Evolutionary conservation across 2,113 vertebrate genomes (phyloP), one percentile per base, ranked within the genome.

Genomic region (Phyllostomus discolor): DNA sequence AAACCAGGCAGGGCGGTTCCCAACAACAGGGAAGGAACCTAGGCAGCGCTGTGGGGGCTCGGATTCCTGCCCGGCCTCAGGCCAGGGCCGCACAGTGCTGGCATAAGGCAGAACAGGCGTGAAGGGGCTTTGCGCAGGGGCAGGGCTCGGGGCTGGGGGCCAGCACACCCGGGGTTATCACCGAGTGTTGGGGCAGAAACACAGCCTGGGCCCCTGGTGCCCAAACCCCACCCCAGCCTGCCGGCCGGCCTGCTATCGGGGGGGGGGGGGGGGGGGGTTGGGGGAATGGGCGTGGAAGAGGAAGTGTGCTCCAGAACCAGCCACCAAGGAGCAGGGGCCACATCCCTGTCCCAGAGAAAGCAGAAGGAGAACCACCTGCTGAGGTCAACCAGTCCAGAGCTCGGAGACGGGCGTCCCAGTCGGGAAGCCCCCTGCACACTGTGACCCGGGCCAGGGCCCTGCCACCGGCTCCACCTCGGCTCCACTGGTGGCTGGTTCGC

Each of bases 341-440:
- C 78, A 43, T 94, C 82, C 46, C 33, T 22, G 10, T 88, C 73
- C 78, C 59, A 38, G 22, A 79, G 81, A 82, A 83, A 83, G 54
- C 67, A 31, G 90, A 72, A 86, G 62, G 22, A 93, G 80, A 92
- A 15, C 5, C 48, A 57, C 41, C 54, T 43, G 26, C 52, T 2
- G 1, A 46, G 22, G 24, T 54, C 48, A 64, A 70, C 31, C 43
- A 86, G 73, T 11, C 43, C 46, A 1, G 14, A 85, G 28, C 2
- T 0, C 0, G 0, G 10, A 59, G 48, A 31, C 35, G 38, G 50
- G 28, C 79, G 19, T 10, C 57, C 43, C 28, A 14, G 10, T 1
- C 10, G 12, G 64, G 24, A 26, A 5, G 1, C 69, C 22, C 17
- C 17, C 4, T 52, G 20, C 10, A 2, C 2, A 1, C 20, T 57